Evolutionary conservation across 2,797 vertebrate species (phyloP).

Genomic region (Zalophus californianus): DNA sequence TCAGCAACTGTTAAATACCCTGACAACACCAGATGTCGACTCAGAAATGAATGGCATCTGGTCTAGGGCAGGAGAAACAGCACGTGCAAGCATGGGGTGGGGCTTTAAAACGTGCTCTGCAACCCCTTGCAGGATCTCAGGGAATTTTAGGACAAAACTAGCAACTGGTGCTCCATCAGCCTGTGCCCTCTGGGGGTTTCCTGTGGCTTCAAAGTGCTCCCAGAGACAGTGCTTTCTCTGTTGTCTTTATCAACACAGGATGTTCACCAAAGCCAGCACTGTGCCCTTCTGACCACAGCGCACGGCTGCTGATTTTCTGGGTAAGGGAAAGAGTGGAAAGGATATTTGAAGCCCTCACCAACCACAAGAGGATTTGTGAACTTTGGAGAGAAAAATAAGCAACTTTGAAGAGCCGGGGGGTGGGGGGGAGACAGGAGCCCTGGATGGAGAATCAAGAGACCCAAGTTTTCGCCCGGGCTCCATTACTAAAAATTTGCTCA

Average conservation of each 20-base stretch:
- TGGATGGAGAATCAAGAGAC: not conserved
- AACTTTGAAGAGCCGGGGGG: not conserved
- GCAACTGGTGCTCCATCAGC: not conserved
- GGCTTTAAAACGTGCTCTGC: not conserved
- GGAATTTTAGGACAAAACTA: not conserved
- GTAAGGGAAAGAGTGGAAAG: not conserved
- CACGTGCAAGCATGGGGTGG: not conserved
- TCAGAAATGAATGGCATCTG: slow-evolving; percentile 81
- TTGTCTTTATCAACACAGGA: not conserved
- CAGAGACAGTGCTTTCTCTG: not conserved
- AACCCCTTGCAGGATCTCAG: slow-evolving; percentile 5
- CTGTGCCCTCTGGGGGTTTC: not conserved
- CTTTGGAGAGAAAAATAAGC: not conserved
- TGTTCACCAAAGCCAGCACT: not conserved
- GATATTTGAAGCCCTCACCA: not conserved
- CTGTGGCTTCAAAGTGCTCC: not conserved
- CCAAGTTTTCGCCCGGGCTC: not conserved
- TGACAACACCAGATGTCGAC: slow-evolving; percentile 84
- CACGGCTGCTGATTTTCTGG: not conserved
- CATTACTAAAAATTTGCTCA: not conserved
- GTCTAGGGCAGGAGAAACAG: slow-evolving; percentile 25
- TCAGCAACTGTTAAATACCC: slow-evolving; percentile 79
- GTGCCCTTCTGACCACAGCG: not conserved
- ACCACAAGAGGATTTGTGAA: not conserved
- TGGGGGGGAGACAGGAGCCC: not conserved